Conservation (phyloP, 2,113 vertebrate species). For the Danio rerio region GRCz12tu NC_133177.1:40864001-40864500, state of each 20-base stretch:
- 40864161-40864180: too few species aligned
- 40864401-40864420: background rate
- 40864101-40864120: too few species aligned
- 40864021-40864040: too few species aligned
- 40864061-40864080: too few species aligned
- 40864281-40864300: constrained; percentile 94
- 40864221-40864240: too few species aligned
- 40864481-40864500: constrained; percentile 84
- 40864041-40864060: too few species aligned
- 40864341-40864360: constrained; percentile 93
- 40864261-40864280: constrained; percentile 92
- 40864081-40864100: too few species aligned
- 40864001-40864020: too few species aligned
- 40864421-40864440: constrained; percentile 79
- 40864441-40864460: constrained; percentile 84
- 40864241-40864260: constrained; percentile 4
- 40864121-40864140: too few species aligned
- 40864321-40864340: constrained; percentile 79
- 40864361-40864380: constrained; percentile 50
- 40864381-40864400: background rate
- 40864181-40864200: too few species aligned
- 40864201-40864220: too few species aligned
- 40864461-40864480: constrained; percentile 76
- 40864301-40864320: constrained; percentile 86
- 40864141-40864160: too few species aligned